phyloP scores from a whole-genome alignment of 1,140 invertebrate species.

The Harpegnathos saltator region DNA sequence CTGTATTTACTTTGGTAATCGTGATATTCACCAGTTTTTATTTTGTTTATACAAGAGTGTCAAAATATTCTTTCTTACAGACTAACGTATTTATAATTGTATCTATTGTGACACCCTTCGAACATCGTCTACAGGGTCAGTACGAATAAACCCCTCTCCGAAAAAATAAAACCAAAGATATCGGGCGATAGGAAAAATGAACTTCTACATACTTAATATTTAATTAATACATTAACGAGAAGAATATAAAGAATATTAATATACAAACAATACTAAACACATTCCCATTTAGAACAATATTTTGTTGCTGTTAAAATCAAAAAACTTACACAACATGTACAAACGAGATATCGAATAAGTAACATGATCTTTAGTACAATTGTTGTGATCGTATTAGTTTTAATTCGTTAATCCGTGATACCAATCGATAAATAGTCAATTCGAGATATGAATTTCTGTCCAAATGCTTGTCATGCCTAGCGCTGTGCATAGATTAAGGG shows the following conservation, averaged over 20 bases:
- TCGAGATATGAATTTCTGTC: conserved; percentile 55
- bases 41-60: background rate
- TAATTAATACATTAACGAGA: background rate
- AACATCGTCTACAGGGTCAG: background rate
- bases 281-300: background rate
- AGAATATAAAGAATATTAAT: background rate
- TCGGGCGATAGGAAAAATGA: conserved; percentile 21
- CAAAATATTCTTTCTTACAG: conserved; percentile 29
- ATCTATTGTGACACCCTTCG: conserved; percentile 21
- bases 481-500: conserved; percentile 50
- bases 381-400: conserved; percentile 13
- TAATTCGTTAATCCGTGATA: conserved; percentile 40
- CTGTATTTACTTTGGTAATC: conserved; percentile 13
- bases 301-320: conserved; percentile 14
- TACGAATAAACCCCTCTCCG: no score
- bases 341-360: conserved; percentile 1
- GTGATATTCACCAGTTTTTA: background rate
- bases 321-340: conserved; percentile 1
- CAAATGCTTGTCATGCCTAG: conserved; percentile 55
- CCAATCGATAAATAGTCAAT: conserved; percentile 48
- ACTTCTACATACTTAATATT: conserved; percentile 16
- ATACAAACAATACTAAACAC: conserved; percentile 3
- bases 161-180: background rate
- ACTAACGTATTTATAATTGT: conserved; percentile 43
- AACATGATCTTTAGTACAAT: conserved; percentile 39